Percentiles rank a stretch among this genome's conserved stretches.
Evolutionary conservation across 2,797 vertebrate genomes (phyloP).

Genomic region (Microctenopoma steveboyesi): DNA sequence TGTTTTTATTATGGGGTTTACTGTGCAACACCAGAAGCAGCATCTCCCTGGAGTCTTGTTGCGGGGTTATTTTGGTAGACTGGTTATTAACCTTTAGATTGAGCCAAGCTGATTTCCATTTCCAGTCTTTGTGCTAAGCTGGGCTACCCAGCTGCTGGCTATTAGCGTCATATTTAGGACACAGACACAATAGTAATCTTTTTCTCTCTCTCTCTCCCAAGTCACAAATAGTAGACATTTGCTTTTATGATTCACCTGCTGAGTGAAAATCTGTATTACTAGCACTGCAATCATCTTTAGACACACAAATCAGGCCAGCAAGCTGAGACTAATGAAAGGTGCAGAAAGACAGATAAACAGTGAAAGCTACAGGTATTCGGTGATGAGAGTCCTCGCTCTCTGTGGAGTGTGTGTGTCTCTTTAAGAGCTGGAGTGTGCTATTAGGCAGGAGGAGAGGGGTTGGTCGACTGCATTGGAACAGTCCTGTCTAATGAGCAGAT

Average conservation of each 20-base stretch:
- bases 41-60: no score
- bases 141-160: no score
- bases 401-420: slow-evolving; percentile 83
- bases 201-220: background rate
- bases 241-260: background rate
- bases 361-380: slow-evolving; percentile 63
- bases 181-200: background rate
- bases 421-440: slow-evolving; percentile 85
- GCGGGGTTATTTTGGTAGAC: no score
- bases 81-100: no score
- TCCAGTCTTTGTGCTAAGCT: no score
- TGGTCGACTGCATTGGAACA: slow-evolving; percentile 80
- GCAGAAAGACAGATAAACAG: background rate
- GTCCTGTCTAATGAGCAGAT: slow-evolving; percentile 87
- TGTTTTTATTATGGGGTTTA: no score
- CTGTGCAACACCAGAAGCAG: no score
- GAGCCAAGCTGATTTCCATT: no score
- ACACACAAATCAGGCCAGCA: background rate
- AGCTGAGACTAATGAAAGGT: background rate
- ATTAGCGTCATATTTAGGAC: background rate
- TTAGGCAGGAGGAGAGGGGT: slow-evolving; percentile 56
- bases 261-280: background rate
- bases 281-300: background rate
- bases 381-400: background rate
- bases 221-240: background rate